Evolutionary conservation across 2,113 vertebrate genomes (phyloP), one percentile per base, ranked within the genome.

Genomic region (Trinectes maculatus): DNA sequence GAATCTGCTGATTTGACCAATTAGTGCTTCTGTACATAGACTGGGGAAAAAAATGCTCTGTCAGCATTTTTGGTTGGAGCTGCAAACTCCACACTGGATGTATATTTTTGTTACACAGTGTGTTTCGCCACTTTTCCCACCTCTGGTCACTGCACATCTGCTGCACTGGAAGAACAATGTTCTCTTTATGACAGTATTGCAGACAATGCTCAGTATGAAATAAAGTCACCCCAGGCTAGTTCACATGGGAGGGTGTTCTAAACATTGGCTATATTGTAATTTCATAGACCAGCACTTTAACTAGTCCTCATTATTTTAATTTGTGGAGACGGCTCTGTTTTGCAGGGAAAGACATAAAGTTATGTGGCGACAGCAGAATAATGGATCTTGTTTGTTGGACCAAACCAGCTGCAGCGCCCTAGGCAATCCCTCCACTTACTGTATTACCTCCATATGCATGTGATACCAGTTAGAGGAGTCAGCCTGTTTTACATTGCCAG

Each of bases 301-400:
- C 31, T 24, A 10, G 13, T 5, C 24, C 24, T 15, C 36, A 8
- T 63, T 70, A 19, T 31, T 71, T 0, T 22, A 49, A 9, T n/a
- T 24, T 51, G 19, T 39, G 49, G 11, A 12, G 26, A 51, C 31
- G 65, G 29, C 51, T 36, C 0, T 33, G 60, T 59, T 68, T n/a
- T 47, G 22, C 51, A 16, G 8, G 10, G 11, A 31, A 8, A 21
- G 22, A 29, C 0, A 22, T 28, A 55, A 8, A 24, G 61, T 71
- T n/a, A 74, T 74, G 61, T 52, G 65, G 37, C 2, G 18, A 57
- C 49, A 28, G 57, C 58, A 25, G 56, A 33, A 49, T 57, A 33
- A 21, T 52, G 24, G 44, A 10, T 65, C 56, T 77, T 67, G 63
- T 73, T 85, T 85, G 44, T 67, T 52, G 40, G 52, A 49, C 28